Base-by-base conservation (phyloP, 2,797 vertebrate species). In the Clamator glandarius region DNA sequence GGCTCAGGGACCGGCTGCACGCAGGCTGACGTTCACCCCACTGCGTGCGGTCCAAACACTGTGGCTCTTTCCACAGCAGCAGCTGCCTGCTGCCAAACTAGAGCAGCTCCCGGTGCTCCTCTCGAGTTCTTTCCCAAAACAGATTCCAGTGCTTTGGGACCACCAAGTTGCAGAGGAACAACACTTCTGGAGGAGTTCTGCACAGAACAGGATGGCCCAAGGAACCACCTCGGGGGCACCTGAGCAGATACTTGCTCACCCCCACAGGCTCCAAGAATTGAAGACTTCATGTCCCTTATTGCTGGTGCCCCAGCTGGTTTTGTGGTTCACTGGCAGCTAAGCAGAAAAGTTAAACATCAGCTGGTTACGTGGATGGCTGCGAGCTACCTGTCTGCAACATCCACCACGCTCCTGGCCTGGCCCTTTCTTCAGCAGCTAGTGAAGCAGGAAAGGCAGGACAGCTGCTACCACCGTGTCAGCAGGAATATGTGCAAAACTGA, bases 401-500 rank as follows among this genome's bases (percentile, higher is more conserved):
- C 52, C 58, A 54, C 46, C 44, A 8, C 0, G 12, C 44, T 66
- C 44, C 36, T 23, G 63, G 67, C 26, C 42, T 28, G n/a, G 67
- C 62, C 24, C 33, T 46, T 72, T 87, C 76, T 44, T 52, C 6
- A 5, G 73, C 81, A 70, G 61, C 52, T 48, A 64, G 36, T 1
- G 0, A 42, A 66, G 78, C 92, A 68, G 68, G 81, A 50, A 67
- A 64, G 33, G 77, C 57, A 87, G 50, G 59, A 74, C 26, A 48
- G 77, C 58, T 57, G 50, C 74, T 44, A 44, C 50, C 46, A 52
- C 68, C 9, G 1, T 6, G 1, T 24, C 14, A 4, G 82, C 69
- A 66, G 46, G 51, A 61, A 62, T 69, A 91, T 58, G 76, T 93
- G 88, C 79, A 95, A 87, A 93, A 73, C 52, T 24, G 59, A 66